A percentile compares a stretch with the other conserved stretches of the same genome.
Conservation (phyloP, 1,140 invertebrate genomes). For the Aphaenogaster ashmeadi region DNA sequence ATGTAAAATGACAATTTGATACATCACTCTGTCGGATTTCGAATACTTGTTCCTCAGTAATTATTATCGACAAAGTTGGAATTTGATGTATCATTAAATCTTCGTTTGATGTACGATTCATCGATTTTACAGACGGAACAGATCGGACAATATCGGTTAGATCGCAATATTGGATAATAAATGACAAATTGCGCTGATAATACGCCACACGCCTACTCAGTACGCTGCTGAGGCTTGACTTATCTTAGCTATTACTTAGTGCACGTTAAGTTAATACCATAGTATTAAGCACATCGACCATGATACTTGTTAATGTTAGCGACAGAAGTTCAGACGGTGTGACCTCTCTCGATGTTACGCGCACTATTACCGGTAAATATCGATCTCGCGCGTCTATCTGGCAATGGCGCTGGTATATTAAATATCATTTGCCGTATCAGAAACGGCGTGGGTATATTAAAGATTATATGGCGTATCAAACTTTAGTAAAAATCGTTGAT, state of each 20-base stretch:
- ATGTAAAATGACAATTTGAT: background rate
- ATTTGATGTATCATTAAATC: background rate
- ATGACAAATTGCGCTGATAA: slow-evolving; percentile 61
- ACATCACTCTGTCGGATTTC: background rate
- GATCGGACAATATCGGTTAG: slow-evolving; percentile 20
- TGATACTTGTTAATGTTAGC: slow-evolving; percentile 65
- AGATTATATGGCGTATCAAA: slow-evolving; percentile 3
- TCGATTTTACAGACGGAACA: background rate
- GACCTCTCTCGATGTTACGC: slow-evolving; percentile 55
- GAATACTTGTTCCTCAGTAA: background rate
- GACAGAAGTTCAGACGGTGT: slow-evolving; percentile 62
- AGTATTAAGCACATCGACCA: slow-evolving; percentile 56
- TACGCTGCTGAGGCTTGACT: slow-evolving; percentile 51
- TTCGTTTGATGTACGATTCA: background rate
- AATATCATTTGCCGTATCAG: slow-evolving; percentile 37
- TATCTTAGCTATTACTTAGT: slow-evolving; percentile 62
- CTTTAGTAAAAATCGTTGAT: background rate
- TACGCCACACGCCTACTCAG: slow-evolving; percentile 54
- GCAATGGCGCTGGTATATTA: slow-evolving; percentile 37
- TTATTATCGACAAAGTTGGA: background rate
- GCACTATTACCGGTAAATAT: slow-evolving; percentile 59
- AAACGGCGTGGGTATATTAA: background rate
- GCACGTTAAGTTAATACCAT: slow-evolving; percentile 64
- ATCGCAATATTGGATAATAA: slow-evolving; percentile 55
- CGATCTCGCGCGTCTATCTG: slow-evolving; percentile 57